Percentiles rank a stretch among this genome's conserved stretches.
These are phyloP conservation scores for Sycobia sp. DNA, from an alignment of 1,140 invertebrate species.

Conservation along the genomic window DNA sequence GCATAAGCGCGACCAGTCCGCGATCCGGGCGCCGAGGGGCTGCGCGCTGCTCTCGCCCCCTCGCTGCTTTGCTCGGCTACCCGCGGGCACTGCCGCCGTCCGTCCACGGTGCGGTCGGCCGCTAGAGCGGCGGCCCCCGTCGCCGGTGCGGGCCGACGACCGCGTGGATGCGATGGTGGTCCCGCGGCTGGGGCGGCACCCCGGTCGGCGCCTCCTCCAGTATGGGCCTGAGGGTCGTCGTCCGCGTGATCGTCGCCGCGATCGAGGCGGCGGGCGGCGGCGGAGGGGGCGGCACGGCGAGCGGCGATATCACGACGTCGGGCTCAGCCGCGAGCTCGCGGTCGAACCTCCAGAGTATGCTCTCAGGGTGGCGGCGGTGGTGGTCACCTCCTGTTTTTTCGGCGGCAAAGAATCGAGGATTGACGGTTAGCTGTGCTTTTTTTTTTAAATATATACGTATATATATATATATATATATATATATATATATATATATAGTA, in stretches of 20 bases:
- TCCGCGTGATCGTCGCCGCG: conserved; percentile 52
- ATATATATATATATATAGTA: too few relatives aligned
- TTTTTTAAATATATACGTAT: too few relatives aligned
- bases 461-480: too few relatives aligned
- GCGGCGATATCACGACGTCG: conserved; percentile 56
- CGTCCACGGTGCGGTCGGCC: background rate
- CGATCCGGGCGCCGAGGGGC: too few relatives aligned
- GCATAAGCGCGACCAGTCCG: too few relatives aligned
- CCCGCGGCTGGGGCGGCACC: conserved; percentile 44
- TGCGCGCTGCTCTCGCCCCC: background rate
- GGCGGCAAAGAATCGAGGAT: too few relatives aligned
- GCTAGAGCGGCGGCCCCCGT: background rate
- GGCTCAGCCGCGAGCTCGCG: conserved; percentile 59
- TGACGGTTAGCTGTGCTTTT: too few relatives aligned
- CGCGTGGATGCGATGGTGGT: too few relatives aligned
- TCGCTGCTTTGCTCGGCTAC: background rate
- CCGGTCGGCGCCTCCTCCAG: conserved; percentile 58
- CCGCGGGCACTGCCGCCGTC: background rate
- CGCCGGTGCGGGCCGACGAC: background rate
- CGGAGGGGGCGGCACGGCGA: conserved; percentile 47
- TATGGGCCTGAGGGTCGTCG: conserved; percentile 60
- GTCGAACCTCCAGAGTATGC: conserved; percentile 59
- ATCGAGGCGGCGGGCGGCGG: conserved; percentile 12
- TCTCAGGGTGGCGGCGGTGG: conserved; percentile 59
- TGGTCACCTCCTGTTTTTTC: conserved; percentile 54